phyloP scores from a whole-genome alignment of 2,797 vertebrate genomes.

The Phataginus tetradactyla region DNA sequence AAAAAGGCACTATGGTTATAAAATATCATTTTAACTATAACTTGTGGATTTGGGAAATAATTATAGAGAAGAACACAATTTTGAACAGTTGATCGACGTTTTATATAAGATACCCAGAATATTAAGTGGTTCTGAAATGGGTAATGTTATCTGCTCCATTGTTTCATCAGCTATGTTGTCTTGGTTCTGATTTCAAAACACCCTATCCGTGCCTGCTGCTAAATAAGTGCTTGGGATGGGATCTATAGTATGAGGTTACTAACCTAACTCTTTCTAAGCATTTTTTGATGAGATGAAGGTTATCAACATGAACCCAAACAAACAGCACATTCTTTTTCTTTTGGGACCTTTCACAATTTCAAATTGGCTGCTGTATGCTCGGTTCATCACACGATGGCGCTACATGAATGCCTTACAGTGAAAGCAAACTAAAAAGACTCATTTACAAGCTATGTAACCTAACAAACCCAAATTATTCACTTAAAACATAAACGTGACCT shows the following conservation, averaged over 20 bases:
- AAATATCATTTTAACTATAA: background rate
- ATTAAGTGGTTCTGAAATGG: background rate
- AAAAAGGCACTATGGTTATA: background rate
- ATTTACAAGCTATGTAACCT: background rate
- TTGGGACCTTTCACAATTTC: background rate
- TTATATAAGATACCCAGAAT: background rate
- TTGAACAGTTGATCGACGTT: background rate
- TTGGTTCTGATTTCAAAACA: background rate
- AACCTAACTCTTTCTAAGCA: background rate
- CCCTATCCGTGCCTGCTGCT: background rate
- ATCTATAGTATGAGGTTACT: background rate
- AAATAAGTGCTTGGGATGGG: background rate
- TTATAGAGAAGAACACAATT: background rate
- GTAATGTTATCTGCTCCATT: background rate
- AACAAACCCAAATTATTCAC: background rate
- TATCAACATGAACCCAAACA: background rate
- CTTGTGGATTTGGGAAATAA: slow-evolving; percentile 31
- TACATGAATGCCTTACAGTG: slow-evolving; percentile 51
- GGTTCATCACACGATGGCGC: slow-evolving; percentile 63
- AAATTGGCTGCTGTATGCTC: background rate
- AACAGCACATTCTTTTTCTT: background rate
- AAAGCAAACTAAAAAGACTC: background rate
- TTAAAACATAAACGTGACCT: background rate
- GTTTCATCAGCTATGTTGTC: background rate
- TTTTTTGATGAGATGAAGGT: background rate